Conservation (phyloP, 2,888 invertebrate genomes). For the Limenitis camilla region DNA sequence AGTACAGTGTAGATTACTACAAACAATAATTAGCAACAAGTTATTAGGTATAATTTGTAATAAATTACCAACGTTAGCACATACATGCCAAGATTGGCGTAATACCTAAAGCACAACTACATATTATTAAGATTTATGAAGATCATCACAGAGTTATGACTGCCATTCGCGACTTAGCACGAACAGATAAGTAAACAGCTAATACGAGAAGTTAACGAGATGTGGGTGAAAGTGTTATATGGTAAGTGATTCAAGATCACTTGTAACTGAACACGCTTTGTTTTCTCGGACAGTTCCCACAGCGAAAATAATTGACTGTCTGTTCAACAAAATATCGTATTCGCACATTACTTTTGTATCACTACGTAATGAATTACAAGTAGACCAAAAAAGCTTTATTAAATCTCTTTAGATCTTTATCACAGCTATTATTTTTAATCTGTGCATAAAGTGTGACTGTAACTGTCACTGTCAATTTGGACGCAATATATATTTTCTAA, state of each 20-base stretch:
- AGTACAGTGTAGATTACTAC: too few relatives aligned
- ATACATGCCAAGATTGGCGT: too few relatives aligned
- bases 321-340: conserved; percentile 61
- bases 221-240: conserved; percentile 30
- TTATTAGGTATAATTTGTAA: too few relatives aligned
- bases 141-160: neutral
- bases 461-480: conserved; percentile 9
- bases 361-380: conserved; percentile 17
- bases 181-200: neutral
- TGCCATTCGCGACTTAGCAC: neutral
- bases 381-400: conserved; percentile 5
- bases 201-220: conserved; percentile 16
- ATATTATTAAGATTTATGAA: neutral
- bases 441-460: conserved; percentile 20
- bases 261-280: conserved; percentile 68
- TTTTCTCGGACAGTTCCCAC: conserved; percentile 71
- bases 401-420: neutral
- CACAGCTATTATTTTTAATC: neutral
- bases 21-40: too few relatives aligned
- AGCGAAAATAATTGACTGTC: conserved; percentile 68
- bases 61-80: too few relatives aligned
- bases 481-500: conserved; percentile 1
- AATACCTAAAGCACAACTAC: neutral
- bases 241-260: conserved; percentile 51
- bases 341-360: conserved; percentile 27